phyloP scores from a whole-genome alignment of 2,113 vertebrate species.

The human (Homo sapiens) region GRCh38 chr1:79870501-79871000 shows the following conservation, averaged over 20 bases:
- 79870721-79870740: slow-evolving; percentile 1
- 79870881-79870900: background rate
- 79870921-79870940: background rate
- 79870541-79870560: no score
- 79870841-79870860: background rate
- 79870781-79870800: background rate
- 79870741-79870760: background rate
- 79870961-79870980: slow-evolving; percentile 71
- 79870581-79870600: no score
- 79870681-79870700: no score
- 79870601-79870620: no score
- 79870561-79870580: no score
- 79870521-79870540: no score
- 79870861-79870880: background rate
- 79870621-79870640: no score
- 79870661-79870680: no score
- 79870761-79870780: background rate
- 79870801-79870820: background rate
- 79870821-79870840: background rate
- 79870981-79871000: slow-evolving; percentile 68
- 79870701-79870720: background rate
- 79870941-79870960: slow-evolving; percentile 49
- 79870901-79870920: slow-evolving; percentile 22
- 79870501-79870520: no score
- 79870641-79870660: no score